Base-by-base conservation (phyloP, 1,140 invertebrate genomes). In the Drosophila ananassae region DNA sequence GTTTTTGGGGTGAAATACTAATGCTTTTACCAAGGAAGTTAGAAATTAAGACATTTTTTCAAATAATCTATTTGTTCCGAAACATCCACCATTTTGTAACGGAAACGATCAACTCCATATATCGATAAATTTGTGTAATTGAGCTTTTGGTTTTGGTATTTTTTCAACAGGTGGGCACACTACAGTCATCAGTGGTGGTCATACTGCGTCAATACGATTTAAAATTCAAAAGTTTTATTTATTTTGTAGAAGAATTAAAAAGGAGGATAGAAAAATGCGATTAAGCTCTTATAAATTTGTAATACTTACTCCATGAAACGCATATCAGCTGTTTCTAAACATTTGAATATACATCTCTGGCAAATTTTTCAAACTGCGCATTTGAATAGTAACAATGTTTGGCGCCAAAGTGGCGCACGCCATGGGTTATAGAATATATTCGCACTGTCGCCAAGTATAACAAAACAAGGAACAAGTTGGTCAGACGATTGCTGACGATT, bases 381-480 rank as follows among this genome's bases (percentile, higher is more conserved):
- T 64, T 64, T 22, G 12, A 62, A 67, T 44, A 51, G 63, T 67
- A 62, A 48, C 37, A 41, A 55, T 53, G 41, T 73, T 73, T 69
- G 21, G 53, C 68, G 68, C 64, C 34, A 32, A 21, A 32, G 24
- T 48, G 28, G 47, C 32, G 46, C 52, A 44, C 13, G 48, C 46
- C 66, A 56, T 54, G 78, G 78, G 82, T 87, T 89, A 89, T 89
- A 89, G 83, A 89, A 89, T 89, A 89, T 83, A 71, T 79, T 89
- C 67, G 73, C 56, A 89, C 83, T 77, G 83, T 68, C 54, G 75
- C 66, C 67, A 89, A 77, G 83, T 89, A 89, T 89, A 83, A 89
- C 83, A 89, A 89, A 79, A 77, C 83, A 79, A 89, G 83, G 72
- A 89, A 69, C 59, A 48, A 83, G 63, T 57, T 71, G 54, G 76